Evolutionary conservation across 2,888 invertebrate genomes (phyloP).

Genomic region (Meandrusa payeni): DNA sequence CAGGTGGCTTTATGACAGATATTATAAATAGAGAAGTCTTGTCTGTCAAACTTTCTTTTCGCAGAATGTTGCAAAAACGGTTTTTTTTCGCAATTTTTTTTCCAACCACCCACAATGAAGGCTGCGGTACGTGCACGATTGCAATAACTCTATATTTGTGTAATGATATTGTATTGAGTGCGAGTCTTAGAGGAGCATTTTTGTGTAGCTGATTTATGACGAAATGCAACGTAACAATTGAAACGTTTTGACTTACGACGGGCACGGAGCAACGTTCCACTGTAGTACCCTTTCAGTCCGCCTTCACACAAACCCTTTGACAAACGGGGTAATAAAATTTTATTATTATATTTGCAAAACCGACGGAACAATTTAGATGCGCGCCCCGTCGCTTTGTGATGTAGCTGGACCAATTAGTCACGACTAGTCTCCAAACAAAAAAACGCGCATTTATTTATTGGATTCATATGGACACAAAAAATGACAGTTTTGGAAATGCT

Average conservation of each 20-base stretch:
- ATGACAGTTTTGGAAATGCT: conserved; percentile 48
- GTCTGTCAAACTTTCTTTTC: conserved; percentile 66
- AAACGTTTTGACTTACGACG: conserved; percentile 68
- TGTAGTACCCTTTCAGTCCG: conserved; percentile 68
- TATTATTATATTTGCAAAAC: conserved; percentile 78
- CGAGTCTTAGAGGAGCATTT: conserved; percentile 61
- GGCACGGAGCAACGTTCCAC: conserved; percentile 53
- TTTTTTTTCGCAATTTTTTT: conserved; percentile 55
- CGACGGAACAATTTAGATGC: conserved; percentile 55
- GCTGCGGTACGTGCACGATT: conserved; percentile 67
- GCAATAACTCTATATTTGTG: conserved; percentile 79
- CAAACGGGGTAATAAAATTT: conserved; percentile 77
- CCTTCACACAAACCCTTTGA: conserved; percentile 71
- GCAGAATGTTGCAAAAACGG: conserved; percentile 47
- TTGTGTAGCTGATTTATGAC: conserved; percentile 73
- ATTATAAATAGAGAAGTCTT: conserved; percentile 47
- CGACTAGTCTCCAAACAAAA: conserved; percentile 38
- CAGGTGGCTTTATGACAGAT: conserved; percentile 61
- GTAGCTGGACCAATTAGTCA: conserved; percentile 69
- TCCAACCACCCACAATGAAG: conserved; percentile 68
- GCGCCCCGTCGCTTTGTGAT: conserved; percentile 58
- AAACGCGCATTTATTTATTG: conserved; percentile 58
- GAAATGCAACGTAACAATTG: conserved; percentile 74
- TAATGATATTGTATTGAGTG: conserved; percentile 76
- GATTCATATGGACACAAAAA: conserved; percentile 60